Evolutionary conservation across 2,797 vertebrate genomes (phyloP).

Genomic region (Acrossocheilus wenchowensis): DNA sequence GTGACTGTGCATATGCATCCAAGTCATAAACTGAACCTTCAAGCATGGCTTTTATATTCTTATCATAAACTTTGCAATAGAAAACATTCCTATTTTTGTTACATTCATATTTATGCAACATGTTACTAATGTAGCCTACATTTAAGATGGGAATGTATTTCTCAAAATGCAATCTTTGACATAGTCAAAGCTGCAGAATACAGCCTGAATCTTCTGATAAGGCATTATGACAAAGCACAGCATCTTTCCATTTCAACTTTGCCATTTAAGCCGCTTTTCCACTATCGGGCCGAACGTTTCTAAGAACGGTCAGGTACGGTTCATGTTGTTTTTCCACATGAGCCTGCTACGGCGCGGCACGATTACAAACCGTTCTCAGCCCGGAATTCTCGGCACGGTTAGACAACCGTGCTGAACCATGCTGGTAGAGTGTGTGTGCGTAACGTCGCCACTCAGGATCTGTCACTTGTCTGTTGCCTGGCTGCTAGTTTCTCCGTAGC

Average conservation of each 20-base stretch:
- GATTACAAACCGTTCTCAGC: no score
- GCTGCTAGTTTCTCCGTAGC: no score
- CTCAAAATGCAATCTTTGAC: not conserved
- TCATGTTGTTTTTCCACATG: no score
- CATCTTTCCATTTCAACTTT: not conserved
- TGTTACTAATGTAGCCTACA: not conserved
- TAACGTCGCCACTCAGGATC: no score
- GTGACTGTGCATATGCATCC: not conserved
- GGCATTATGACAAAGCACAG: not conserved
- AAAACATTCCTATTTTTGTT: not conserved
- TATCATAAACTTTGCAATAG: not conserved
- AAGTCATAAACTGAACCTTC: not conserved
- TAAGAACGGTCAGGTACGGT: no score
- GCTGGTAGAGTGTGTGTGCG: no score
- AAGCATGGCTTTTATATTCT: not conserved
- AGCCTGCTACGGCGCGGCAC: no score
- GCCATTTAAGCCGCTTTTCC: no score
- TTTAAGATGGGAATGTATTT: slow-evolving; percentile 2
- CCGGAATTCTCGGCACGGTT: no score
- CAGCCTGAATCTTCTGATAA: slow-evolving; percentile 7
- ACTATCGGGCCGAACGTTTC: no score
- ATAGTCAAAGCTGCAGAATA: not conserved
- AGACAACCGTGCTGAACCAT: no score
- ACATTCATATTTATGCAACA: slow-evolving; percentile 3
- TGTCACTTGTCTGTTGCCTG: no score